Percentiles rank a stretch among this genome's conserved stretches.
Evolutionary conservation across 2,113 vertebrate genomes (phyloP).

Genomic region (Hydrochoerus hydrochaeris): DNA sequence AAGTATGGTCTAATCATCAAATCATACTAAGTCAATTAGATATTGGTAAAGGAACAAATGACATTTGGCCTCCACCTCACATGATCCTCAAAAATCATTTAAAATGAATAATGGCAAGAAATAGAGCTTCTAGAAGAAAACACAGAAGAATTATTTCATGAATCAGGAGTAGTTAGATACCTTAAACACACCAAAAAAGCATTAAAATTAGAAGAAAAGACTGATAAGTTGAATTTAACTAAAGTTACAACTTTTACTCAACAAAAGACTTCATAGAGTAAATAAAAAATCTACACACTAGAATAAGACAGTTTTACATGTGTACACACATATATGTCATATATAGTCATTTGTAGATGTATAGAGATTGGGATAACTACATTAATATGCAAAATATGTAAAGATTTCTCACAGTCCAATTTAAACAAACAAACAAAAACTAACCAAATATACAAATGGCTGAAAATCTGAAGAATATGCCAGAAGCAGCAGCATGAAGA

Average conservation of each 20-base stretch:
- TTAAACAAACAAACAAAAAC: not conserved
- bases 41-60: not conserved
- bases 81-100: not conserved
- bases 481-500: not conserved
- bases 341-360: not conserved
- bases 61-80: not conserved
- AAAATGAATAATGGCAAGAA: constrained; percentile 6
- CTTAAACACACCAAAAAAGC: not conserved
- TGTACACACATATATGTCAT: not conserved
- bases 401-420: not conserved
- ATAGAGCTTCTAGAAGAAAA: constrained; percentile 40
- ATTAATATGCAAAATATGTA: not conserved
- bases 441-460: not conserved
- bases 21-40: not conserved
- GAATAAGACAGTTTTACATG: not conserved
- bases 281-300: not conserved
- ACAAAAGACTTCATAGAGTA: not conserved
- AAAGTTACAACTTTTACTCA: not conserved
- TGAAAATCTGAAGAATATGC: not conserved
- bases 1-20: not conserved
- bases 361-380: not conserved
- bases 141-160: not conserved
- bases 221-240: not conserved
- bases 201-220: not conserved
- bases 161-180: not conserved